These are phyloP conservation scores for Archivesica marissinica DNA, from an alignment of 1,140 invertebrate genomes.

Conservation along the genomic window DNA sequence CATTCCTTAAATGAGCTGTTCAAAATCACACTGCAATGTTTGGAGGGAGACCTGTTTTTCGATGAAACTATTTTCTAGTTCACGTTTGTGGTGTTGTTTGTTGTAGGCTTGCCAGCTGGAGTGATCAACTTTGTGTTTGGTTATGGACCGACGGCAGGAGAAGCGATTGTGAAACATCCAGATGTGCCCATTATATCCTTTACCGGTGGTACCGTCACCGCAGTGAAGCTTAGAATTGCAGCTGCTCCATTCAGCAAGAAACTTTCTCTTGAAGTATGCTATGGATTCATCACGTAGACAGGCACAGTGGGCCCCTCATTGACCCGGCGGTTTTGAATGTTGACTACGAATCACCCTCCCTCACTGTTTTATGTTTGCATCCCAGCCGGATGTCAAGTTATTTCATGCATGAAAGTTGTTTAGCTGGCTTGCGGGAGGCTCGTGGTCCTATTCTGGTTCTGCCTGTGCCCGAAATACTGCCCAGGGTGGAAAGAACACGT, in stretches of 20 bases:
- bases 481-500: too few species aligned
- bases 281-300: too few species aligned
- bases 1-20: too few species aligned
- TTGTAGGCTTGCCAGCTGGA: constrained; percentile 86
- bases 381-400: too few species aligned
- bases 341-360: too few species aligned
- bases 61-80: neutral
- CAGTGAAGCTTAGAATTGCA: constrained; percentile 84
- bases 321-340: too few species aligned
- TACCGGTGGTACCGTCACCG: constrained; percentile 86
- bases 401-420: too few species aligned
- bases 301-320: too few species aligned
- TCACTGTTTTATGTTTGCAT: too few species aligned
- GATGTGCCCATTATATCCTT: constrained; percentile 85
- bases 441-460: too few species aligned
- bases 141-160: constrained; percentile 84
- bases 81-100: neutral
- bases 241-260: constrained; percentile 85
- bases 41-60: neutral
- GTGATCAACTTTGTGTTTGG: constrained; percentile 88
- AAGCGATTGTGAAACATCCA: constrained; percentile 85
- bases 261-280: constrained; percentile 85
- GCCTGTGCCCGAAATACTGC: too few species aligned
- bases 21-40: neutral
- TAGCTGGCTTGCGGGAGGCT: too few species aligned